Conservation (phyloP, 2,113 vertebrate species). For the Plestiodon gilberti region DNA sequence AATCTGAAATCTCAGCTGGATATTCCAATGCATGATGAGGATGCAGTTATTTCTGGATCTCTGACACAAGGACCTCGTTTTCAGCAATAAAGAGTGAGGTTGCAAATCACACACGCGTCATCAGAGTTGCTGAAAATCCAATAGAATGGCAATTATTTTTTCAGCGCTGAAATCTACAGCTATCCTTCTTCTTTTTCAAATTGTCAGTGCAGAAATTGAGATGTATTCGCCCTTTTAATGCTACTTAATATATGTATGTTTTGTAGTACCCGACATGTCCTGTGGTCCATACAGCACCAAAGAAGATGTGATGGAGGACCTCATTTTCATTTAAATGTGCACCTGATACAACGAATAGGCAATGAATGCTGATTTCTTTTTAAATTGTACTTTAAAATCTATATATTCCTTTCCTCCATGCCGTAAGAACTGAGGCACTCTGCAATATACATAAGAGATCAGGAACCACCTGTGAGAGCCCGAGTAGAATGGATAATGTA, state of each 20-base stretch:
- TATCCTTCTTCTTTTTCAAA: background rate
- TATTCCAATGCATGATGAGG: constrained; percentile 54
- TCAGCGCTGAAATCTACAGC: background rate
- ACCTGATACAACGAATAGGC: background rate
- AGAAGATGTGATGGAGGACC: background rate
- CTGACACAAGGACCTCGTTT: constrained; percentile 35
- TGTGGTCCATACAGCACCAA: background rate
- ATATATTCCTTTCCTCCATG: no score
- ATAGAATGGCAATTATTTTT: constrained; percentile 24
- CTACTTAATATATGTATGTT: background rate
- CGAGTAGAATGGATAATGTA: background rate
- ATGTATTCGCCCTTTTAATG: background rate
- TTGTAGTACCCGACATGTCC: background rate
- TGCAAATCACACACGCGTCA: constrained; percentile 23
- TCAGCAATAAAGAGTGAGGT: constrained; percentile 6
- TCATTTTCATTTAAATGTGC: background rate
- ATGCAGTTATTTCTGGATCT: constrained; percentile 53
- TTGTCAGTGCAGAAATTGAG: background rate
- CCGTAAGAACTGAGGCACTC: background rate
- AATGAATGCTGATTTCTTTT: background rate
- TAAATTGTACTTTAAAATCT: no score
- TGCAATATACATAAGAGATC: background rate
- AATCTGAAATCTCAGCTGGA: constrained; percentile 59
- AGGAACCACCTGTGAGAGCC: background rate
- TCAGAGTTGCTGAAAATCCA: constrained; percentile 13